A percentile compares a stretch with the other conserved stretches of the same genome.
These are phyloP conservation scores for Lasioglossum albipes DNA, from an alignment of 1,140 invertebrate species.

Conservation along the genomic window DNA sequence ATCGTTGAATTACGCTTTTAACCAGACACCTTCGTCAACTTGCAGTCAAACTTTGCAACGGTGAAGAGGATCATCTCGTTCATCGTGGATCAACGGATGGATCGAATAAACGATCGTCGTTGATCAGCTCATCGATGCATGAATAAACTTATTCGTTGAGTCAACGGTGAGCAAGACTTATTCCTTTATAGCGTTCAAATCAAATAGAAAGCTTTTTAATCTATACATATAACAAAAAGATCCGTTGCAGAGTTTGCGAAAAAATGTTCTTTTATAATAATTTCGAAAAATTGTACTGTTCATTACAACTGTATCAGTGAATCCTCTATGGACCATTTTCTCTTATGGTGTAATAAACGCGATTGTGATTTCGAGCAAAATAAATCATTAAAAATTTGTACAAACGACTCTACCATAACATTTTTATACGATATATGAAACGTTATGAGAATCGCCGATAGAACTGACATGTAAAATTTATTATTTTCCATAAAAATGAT, in stretches of 20 bases:
- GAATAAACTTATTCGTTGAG: neutral
- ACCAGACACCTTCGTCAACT: constrained; percentile 19
- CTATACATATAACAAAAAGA: constrained; percentile 31
- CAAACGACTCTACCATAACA: constrained; percentile 11
- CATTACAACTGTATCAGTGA: constrained; percentile 39
- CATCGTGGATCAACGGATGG: neutral
- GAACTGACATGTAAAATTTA: neutral
- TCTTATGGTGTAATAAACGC: constrained; percentile 28
- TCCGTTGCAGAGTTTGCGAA: constrained; percentile 51
- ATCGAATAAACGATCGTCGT: neutral
- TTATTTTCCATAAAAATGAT: neutral
- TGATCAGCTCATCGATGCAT: constrained; percentile 8
- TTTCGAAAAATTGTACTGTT: constrained; percentile 55
- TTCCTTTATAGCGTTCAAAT: neutral
- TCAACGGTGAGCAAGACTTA: neutral
- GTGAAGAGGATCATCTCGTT: neutral
- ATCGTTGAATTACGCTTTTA: constrained; percentile 55
- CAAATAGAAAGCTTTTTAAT: neutral
- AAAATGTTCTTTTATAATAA: constrained; percentile 56
- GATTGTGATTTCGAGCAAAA: constrained; percentile 28
- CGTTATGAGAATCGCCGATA: neutral
- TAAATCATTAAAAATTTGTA: constrained; percentile 31
- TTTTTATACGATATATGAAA: constrained; percentile 18
- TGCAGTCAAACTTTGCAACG: constrained; percentile 28
- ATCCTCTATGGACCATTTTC: constrained; percentile 45